These are phyloP conservation scores for Aphidoletes aphidimyza DNA, from an alignment of 2,888 invertebrate genomes.

Conservation along the genomic window DNA sequence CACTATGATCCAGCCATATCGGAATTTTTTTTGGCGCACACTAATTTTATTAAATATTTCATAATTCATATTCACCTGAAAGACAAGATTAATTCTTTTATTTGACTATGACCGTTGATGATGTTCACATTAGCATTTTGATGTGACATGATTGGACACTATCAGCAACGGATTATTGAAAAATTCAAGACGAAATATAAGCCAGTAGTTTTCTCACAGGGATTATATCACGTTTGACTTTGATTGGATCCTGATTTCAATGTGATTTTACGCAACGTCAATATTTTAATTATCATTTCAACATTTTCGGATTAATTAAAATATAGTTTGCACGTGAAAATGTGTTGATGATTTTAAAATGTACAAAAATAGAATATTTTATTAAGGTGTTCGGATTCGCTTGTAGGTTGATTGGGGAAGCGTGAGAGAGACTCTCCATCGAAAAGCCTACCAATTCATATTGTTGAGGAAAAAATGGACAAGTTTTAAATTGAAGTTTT, in stretches of 20 bases:
- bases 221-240: not conserved
- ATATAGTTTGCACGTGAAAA: no score
- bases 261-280: not conserved
- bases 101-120: not conserved
- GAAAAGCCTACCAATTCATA: no score
- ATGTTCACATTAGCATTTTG: not conserved
- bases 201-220: constrained; percentile 31
- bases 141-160: not conserved
- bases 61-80: not conserved
- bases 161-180: not conserved
- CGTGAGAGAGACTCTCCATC: no score
- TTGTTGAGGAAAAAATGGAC: no score
- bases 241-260: not conserved
- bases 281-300: not conserved
- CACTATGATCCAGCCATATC: not conserved
- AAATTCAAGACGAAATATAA: not conserved
- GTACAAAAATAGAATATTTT: not conserved
- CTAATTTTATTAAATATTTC: not conserved
- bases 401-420: no score
- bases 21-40: not conserved
- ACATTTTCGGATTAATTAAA: no score
- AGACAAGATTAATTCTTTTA: not conserved
- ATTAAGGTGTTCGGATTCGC: not conserved
- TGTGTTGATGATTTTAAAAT: not conserved
- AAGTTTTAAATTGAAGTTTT: no score